A percentile compares a stretch with the other conserved stretches of the same genome.
phyloP scores from a whole-genome alignment of 2,113 vertebrate species.

The Casuarius casuarius region DNA sequence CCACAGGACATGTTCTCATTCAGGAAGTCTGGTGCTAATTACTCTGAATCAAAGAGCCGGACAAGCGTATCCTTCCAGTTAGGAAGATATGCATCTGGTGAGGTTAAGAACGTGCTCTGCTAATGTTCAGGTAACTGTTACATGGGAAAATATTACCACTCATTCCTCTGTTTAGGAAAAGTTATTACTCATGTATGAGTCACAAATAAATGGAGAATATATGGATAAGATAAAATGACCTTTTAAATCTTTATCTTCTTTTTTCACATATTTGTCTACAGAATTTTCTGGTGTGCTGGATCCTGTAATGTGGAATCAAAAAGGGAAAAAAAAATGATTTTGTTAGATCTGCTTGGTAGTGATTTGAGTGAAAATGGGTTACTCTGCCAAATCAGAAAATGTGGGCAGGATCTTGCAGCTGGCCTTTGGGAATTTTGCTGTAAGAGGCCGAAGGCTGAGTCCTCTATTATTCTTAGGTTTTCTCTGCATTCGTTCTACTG shows the following conservation, averaged over 20 bases:
- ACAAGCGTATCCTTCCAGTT: slow-evolving; percentile 53
- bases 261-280: not conserved
- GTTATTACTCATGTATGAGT: not conserved
- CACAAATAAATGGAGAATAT: slow-evolving; percentile 6
- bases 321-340: not conserved
- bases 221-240: not conserved
- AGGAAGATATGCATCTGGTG: slow-evolving; percentile 50
- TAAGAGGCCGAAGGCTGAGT: not conserved
- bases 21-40: slow-evolving; percentile 75
- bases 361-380: not conserved
- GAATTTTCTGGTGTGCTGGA: not conserved
- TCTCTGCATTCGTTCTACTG: not conserved
- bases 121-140: slow-evolving; percentile 45
- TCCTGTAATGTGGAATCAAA: not conserved
- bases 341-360: not conserved
- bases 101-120: slow-evolving; percentile 46
- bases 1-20: slow-evolving; percentile 78
- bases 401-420: not conserved
- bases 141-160: slow-evolving; percentile 25
- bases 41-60: slow-evolving; percentile 60
- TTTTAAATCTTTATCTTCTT: not conserved
- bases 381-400: not conserved
- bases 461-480: not conserved
- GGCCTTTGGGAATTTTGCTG: not conserved
- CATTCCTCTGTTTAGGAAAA: slow-evolving; percentile 20